Evolutionary conservation across 2,113 vertebrate genomes (phyloP).

Genomic region (Myodes glareolus): DNA sequence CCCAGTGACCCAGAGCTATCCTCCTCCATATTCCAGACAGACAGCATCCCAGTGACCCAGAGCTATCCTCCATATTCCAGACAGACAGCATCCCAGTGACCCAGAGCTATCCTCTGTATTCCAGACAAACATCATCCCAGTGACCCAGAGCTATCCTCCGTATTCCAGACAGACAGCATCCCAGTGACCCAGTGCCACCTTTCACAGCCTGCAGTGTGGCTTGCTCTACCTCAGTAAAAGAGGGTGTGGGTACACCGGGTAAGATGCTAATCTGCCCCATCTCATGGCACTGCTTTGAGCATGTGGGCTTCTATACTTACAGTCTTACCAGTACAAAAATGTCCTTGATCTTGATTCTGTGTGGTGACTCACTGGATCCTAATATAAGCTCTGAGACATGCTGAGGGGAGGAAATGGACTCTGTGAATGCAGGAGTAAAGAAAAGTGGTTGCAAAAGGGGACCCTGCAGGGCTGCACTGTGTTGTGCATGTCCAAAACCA

Average conservation of each 20-base stretch:
- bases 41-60: no score
- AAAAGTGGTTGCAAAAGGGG: background rate
- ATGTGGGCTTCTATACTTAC: background rate
- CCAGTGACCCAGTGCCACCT: background rate
- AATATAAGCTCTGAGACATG: constrained; percentile 16
- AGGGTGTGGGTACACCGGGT: background rate
- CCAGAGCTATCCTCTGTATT: no score
- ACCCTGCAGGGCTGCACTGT: background rate
- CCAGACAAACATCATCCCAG: no score
- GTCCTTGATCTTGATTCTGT: constrained; percentile 31
- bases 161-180: rapidly evolving
- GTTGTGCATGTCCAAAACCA: background rate
- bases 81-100: no score
- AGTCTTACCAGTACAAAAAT: background rate
- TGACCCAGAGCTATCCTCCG: background rate
- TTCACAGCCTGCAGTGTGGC: background rate
- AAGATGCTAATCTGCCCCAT: background rate
- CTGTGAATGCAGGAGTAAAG: background rate
- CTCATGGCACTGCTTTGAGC: background rate
- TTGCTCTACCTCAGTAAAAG: background rate
- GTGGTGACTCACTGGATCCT: background rate
- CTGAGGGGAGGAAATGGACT: background rate
- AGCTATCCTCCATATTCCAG: no score
- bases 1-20: no score
- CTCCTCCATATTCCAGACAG: background rate